Base-by-base conservation (phyloP, 2,113 vertebrate genomes). In the Catagonus wagneri region DNA sequence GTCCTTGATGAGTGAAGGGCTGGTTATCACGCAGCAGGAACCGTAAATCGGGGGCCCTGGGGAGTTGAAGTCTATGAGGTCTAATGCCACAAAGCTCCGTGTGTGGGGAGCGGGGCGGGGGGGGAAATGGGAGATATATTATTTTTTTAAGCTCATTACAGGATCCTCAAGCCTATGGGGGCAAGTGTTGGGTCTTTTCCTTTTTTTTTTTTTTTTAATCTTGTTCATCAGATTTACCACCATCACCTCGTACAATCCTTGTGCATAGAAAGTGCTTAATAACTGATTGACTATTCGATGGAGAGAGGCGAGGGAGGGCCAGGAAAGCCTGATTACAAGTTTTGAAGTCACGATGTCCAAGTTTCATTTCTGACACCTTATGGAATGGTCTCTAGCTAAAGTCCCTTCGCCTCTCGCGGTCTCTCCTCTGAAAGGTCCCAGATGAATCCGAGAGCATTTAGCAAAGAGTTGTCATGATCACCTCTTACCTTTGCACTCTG, bases 371-470 rank as follows among this genome's bases (percentile, higher is more conserved):
- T 66, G 63, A 9, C 23, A 95, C 71, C 74, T 58, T 13, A 20
- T 52, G 65, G 60, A 19, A 50, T 60, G 60, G 32, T 34, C 93
- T 87, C 50, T 11, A 15, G 81, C 89, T n/a, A n/a, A 60, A 75
- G 23, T 27, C 71, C 74, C 54, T 71, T 79, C 34, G n/a, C 60
- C 23, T 80, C 95, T 72, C 88, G 56, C 25, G 66, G 29, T 80
- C 63, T 72, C 75, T 58, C 56, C 44, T 71, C 63, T 83, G 50
- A 52, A 86, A 87, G 83, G 76, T 72, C 76, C 85, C 60, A 5
- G 65, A 87, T 84, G 88, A 95, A 90, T 78, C 50, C 58, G 69
- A 90, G 90, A 83, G 39, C 61, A 60, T 58, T 79, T 81, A 89
- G 93, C 76, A 88, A 95, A 44, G 44, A 44, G 44, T 44, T 8